Base-by-base conservation (phyloP, 2,888 invertebrate genomes). In the Caenorhabditis auriculariae region DNA sequence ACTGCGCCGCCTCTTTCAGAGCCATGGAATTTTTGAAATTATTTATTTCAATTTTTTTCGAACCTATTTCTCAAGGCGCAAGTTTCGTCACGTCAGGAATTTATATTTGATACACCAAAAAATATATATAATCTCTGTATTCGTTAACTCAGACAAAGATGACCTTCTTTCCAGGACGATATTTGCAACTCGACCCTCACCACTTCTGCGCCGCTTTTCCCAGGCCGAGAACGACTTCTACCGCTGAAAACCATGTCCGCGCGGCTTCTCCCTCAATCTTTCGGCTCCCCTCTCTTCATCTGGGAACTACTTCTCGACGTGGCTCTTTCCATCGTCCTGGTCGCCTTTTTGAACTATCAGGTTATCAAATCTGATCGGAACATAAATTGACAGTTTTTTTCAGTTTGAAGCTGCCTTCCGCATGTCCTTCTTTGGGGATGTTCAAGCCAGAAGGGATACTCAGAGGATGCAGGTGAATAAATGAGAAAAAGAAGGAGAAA, bases 311-410 rank as follows among this genome's bases (percentile, higher is more conserved):
- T 90, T 75, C 84, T 95, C 64, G 91, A 91, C 77, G 85, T 93
- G 32, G 83, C 89, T 19, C 83, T 94, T 19, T 85, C 94, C n/a
- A 84, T 94, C 15, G 85, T 93, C 51, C 85, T 96, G 47, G 91
- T 95, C 4, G 91, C 91, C 89, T 89, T 93, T 77, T 85, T 96
- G 53, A 96, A 95, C 82, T 87, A 93, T 37, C 93, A 94, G 68
- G 74, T 66, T 12, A 15, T 27, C n/a, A 17, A 42, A 2, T 41
- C n/a, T 24, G 21, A 23, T 39, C 24, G 12, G 3, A 19, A 29
- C 26, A 12, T 23, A 4, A 26, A 4, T 28, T 28, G 28, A 39
- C 4, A 27, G 15, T 28, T 7, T n/a, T 9, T 53, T 68, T 58
- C 60, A 79, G 82, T 93, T 94, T 80, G 95, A 96, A 83, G 91